phyloP scores from a whole-genome alignment of 2,888 invertebrate species.

The Trissonchulus latispiculum region DNA sequence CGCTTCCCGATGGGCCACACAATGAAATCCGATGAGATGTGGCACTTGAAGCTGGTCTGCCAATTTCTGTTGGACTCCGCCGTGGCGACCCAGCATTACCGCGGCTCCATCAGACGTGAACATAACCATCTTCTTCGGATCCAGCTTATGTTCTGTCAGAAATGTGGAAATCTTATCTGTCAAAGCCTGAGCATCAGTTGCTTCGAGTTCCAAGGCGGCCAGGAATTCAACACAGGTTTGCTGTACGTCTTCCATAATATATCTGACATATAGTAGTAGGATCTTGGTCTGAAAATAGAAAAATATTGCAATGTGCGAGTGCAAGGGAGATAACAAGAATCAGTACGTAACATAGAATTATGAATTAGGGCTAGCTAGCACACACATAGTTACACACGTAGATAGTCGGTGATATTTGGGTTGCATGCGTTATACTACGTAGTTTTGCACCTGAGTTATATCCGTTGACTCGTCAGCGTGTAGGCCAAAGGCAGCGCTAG shows the following conservation, averaged over 20 bases:
- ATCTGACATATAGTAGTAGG: not conserved
- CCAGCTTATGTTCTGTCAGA: not conserved
- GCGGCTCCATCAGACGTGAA: conserved; percentile 10
- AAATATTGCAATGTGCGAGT: no score
- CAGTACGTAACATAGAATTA: no score
- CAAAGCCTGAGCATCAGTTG: not conserved
- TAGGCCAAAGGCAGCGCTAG: not conserved
- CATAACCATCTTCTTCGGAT: not conserved
- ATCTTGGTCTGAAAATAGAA: conserved; percentile 3
- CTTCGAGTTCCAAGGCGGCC: not conserved
- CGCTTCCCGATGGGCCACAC: conserved; percentile 9
- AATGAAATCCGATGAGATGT: not conserved
- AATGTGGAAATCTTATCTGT: not conserved
- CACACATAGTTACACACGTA: no score
- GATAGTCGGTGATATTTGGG: no score
- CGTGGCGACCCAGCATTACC: not conserved
- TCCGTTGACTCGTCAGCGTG: conserved; percentile 4
- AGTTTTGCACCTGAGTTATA: no score
- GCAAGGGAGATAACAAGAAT: no score
- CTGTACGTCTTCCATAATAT: not conserved
- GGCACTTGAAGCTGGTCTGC: not conserved
- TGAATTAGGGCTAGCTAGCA: no score
- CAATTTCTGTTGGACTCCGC: not conserved
- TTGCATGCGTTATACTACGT: no score
- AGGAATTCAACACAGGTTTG: not conserved